phyloP scores from a whole-genome alignment of 2,888 invertebrate genomes.

The Lepetodrilus schrolli region DNA sequence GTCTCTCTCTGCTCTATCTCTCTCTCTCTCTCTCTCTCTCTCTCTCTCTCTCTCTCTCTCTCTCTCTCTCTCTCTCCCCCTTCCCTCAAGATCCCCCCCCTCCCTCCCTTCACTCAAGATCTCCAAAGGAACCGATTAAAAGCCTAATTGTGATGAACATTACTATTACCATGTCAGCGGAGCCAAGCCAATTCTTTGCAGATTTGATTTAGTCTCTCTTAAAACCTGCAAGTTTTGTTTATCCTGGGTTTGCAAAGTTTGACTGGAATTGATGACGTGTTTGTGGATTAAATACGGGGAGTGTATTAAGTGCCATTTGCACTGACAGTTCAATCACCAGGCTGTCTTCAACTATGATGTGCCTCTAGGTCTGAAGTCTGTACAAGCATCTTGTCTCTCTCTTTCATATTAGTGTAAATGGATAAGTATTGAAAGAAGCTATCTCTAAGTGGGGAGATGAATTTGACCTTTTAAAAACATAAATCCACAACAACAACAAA shows the following conservation, averaged over 20 bases:
- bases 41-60: not conserved
- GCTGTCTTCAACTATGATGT: not conserved
- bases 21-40: not conserved
- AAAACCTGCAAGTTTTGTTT: not conserved
- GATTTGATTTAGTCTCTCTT: not conserved
- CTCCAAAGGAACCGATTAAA: not conserved
- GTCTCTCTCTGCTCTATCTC: too few species aligned
- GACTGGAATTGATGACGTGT: not conserved
- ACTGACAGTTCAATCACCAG: not conserved
- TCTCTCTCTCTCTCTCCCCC: not conserved
- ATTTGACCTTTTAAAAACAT: too few species aligned
- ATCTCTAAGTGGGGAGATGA: too few species aligned
- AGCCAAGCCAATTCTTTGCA: not conserved
- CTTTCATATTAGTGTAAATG: too few species aligned
- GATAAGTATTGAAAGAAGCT: too few species aligned
- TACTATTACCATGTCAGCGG: conserved; percentile 12
- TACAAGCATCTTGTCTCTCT: too few species aligned
- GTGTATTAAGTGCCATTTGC: not conserved
- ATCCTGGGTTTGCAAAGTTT: not conserved
- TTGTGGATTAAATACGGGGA: not conserved
- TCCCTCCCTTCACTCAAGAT: not conserved
- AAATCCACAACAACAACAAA: too few species aligned
- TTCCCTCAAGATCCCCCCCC: not conserved
- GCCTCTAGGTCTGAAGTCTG: not conserved
- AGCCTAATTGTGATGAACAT: not conserved